Evolutionary conservation across 2,888 invertebrate genomes (phyloP), one percentile per base, ranked within the genome.

Genomic region (Perizoma affinitatum): DNA sequence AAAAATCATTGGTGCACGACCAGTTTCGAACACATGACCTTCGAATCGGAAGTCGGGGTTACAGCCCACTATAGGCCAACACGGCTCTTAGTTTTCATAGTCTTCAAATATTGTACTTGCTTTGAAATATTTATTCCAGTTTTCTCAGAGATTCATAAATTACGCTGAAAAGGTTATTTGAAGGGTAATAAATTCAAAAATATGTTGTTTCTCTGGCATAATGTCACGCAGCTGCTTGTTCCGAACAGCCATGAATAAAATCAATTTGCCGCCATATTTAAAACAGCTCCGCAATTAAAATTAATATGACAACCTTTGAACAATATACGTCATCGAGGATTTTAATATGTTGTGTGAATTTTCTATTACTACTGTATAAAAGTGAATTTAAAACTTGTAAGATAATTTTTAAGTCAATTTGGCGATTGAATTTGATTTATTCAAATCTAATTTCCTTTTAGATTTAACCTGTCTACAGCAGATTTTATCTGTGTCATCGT

Each of bases 401-500:
- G 60, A 51, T 56, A 63, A 78, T 70, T 73, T 70, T 72, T 75
- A 75, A 22, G 79, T 76, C 78, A 79, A 78, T 84, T 84, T 51
- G 42, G 34, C 51, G 42, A 51, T 7, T 35, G 42, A 58, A 50
- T 55, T 61, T 86, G 83, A 87, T 86, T 82, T 80, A 82, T 85
- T 85, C 80, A 84, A 81, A 82, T 82, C 82, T 83, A 87, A 88
- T 89, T 88, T 88, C 82, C 84, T 84, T 84, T 86, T 80, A 83
- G 85, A 87, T 84, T 86, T 80, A 79, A 83, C 82, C 86, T 87
- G 88, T 87, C 88, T 78, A 74, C 74, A 71, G 79, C 86, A 88
- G 88, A 87, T 85, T 88, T 85, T 88, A 88, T 89, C 88, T 83
- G 71, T 76, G 84, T 82, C 84, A 81, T 83, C 83, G 83, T 74